phyloP scores from a whole-genome alignment of 2,113 vertebrate species.

The Aptenodytes forsteri region DNA sequence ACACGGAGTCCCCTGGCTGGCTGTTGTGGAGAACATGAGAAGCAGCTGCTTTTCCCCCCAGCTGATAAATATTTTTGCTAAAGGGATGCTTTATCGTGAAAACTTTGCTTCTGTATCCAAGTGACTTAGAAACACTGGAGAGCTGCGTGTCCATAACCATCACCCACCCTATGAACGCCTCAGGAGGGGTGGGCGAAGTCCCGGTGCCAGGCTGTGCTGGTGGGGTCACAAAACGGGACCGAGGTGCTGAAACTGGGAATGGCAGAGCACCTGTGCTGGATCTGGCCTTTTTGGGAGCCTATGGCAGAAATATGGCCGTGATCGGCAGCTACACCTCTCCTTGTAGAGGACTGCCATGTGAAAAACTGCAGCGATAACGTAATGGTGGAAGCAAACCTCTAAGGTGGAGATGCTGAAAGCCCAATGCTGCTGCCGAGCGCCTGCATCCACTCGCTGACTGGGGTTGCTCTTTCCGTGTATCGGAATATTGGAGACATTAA shows the following conservation, averaged over 20 bases:
- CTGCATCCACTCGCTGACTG: background rate
- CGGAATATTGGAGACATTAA: background rate
- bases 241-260: background rate
- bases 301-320: rapidly evolving
- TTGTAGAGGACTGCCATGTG: background rate
- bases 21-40: background rate
- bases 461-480: background rate
- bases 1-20: background rate
- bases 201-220: background rate
- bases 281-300: background rate
- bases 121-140: background rate
- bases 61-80: background rate
- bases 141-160: background rate
- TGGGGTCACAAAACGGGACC: too few relatives aligned
- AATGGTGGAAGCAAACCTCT: background rate
- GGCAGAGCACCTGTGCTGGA: background rate
- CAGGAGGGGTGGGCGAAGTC: background rate
- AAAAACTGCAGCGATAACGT: rapidly evolving
- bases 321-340: background rate
- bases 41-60: background rate
- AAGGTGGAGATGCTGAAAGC: background rate
- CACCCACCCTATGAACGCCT: rapidly evolving
- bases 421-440: rapidly evolving
- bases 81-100: background rate
- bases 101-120: background rate